Percentiles rank a stretch among this genome's conserved stretches.
phyloP scores from a whole-genome alignment of 2,888 invertebrate genomes.

The Drosophila melanosoma region DNA sequence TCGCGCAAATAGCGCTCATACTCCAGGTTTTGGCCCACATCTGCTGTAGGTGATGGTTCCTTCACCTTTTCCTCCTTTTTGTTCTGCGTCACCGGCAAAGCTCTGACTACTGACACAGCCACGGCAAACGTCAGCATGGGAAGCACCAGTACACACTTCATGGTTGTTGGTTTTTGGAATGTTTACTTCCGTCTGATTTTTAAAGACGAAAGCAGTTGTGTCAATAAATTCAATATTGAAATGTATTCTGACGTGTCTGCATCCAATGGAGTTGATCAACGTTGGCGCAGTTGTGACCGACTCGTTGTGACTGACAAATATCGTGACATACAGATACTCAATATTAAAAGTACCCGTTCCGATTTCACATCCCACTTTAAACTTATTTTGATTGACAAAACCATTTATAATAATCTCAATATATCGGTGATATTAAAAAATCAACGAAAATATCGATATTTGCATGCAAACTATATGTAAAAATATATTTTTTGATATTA shows the following conservation, averaged over 20 bases:
- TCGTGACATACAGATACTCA: neutral
- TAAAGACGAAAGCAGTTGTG: constrained; percentile 41
- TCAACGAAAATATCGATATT: neutral
- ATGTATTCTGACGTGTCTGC: constrained; percentile 67
- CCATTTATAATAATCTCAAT: neutral
- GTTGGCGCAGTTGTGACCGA: neutral
- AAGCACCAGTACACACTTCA: constrained; percentile 39
- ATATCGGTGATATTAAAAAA: neutral
- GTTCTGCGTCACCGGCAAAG: constrained; percentile 87
- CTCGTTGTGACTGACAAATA: neutral
- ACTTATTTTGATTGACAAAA: neutral
- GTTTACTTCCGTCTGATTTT: constrained; percentile 17
- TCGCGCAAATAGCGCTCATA: constrained; percentile 96
- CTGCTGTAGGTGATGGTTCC: constrained; percentile 74
- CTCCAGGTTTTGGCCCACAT: constrained; percentile 81
- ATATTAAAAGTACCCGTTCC: neutral
- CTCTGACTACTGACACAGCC: constrained; percentile 59
- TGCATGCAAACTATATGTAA: neutral
- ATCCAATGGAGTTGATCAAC: neutral
- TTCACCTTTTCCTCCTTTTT: constrained; percentile 80
- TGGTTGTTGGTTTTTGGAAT: constrained; percentile 30
- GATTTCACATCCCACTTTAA: neutral
- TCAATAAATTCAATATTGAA: constrained; percentile 50
- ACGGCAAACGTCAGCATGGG: constrained; percentile 35
- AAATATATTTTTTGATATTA: neutral